These are phyloP conservation scores for Acleris laterana DNA, from an alignment of 2,888 invertebrate species.

Conservation along the genomic window DNA sequence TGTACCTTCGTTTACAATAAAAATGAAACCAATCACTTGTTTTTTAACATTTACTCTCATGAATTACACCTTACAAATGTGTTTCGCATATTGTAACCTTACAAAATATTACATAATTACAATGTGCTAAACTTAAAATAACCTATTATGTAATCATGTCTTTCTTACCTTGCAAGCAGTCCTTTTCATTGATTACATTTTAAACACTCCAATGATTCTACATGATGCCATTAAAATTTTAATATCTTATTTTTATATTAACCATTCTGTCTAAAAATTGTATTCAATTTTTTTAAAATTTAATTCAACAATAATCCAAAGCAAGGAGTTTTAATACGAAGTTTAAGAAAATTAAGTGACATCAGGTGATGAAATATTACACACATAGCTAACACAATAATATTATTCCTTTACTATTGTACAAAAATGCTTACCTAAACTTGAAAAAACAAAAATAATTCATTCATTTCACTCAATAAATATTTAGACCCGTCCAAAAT, in stretches of 20 bases:
- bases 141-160: constrained; percentile 77
- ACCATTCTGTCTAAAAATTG: constrained; percentile 25
- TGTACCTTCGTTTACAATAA: constrained; percentile 8
- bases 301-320: constrained; percentile 22
- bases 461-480: constrained; percentile 27
- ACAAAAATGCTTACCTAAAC: constrained; percentile 34
- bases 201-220: constrained; percentile 38
- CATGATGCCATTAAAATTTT: constrained; percentile 21
- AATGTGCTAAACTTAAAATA: constrained; percentile 83
- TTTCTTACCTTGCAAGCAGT: constrained; percentile 79
- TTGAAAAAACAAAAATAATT: constrained; percentile 24
- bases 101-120: constrained; percentile 77
- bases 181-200: constrained; percentile 56
- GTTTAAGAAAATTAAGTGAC: constrained; percentile 19
- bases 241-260: constrained; percentile 26
- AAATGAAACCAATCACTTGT: constrained; percentile 40
- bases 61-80: constrained; percentile 83
- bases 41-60: constrained; percentile 82
- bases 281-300: constrained; percentile 2
- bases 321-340: constrained; percentile 25
- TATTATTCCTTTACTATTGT: constrained; percentile 28
- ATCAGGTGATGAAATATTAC: constrained; percentile 24
- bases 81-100: constrained; percentile 82
- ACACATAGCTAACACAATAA: constrained; percentile 31
- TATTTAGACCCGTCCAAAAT: constrained; percentile 23